Evolutionary conservation across 2,113 vertebrate species (phyloP).

Genomic region (Microtus montanus): DNA sequence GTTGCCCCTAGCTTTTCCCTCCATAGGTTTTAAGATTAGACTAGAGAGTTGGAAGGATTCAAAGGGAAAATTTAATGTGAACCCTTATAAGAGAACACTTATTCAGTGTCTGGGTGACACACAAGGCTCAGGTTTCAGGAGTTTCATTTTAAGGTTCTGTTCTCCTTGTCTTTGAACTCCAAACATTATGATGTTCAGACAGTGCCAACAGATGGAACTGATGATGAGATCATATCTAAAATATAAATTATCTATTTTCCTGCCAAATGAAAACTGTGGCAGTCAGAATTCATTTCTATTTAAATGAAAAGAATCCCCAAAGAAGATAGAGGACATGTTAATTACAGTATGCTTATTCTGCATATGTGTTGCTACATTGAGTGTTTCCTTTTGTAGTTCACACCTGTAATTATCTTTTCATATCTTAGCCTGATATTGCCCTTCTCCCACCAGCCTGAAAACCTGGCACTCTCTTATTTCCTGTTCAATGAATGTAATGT

Average conservation of each 20-base stretch:
- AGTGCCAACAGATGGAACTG: slow-evolving; percentile 64
- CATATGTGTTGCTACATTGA: slow-evolving; percentile 77
- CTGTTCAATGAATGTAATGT: slow-evolving; percentile 64
- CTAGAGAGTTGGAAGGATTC: background rate
- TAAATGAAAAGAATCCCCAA: slow-evolving; percentile 55
- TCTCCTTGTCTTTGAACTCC: slow-evolving; percentile 33
- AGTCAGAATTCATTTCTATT: slow-evolving; percentile 81
- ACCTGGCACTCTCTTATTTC: slow-evolving; percentile 71
- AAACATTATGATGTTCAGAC: slow-evolving; percentile 23
- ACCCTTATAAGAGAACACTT: background rate
- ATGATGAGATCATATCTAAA: slow-evolving; percentile 72
- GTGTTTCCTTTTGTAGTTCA: slow-evolving; percentile 65
- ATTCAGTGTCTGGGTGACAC: background rate
- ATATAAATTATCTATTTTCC: slow-evolving; percentile 73
- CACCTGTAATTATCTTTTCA: slow-evolving; percentile 80
- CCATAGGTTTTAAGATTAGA: background rate
- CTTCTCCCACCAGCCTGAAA: slow-evolving; percentile 33
- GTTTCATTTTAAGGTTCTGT: slow-evolving; percentile 44
- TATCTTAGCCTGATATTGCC: slow-evolving; percentile 58
- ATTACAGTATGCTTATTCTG: slow-evolving; percentile 82
- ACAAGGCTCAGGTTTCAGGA: background rate
- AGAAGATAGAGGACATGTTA: slow-evolving; percentile 78
- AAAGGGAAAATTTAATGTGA: slow-evolving; percentile 47
- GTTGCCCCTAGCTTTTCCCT: background rate
- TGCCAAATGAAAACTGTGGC: slow-evolving; percentile 75